Percentiles rank a stretch among this genome's conserved stretches.
Conservation (phyloP, 2,113 vertebrate genomes). For the Uropsilus gracilis region DNA sequence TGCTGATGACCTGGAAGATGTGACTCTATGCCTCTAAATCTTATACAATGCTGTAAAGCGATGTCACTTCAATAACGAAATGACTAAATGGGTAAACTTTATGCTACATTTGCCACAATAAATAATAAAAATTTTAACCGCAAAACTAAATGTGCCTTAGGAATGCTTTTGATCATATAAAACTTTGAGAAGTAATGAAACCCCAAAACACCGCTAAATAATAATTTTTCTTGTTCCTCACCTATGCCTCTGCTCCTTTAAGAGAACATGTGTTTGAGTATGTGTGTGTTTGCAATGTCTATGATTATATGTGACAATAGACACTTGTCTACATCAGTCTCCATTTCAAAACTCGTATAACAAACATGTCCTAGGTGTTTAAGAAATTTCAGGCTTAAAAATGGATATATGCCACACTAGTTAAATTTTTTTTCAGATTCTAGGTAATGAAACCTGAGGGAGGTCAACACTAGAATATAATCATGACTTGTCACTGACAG, state of each 20-base stretch:
- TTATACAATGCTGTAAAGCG: too few relatives aligned
- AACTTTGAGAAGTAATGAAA: neutral
- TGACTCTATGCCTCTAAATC: too few relatives aligned
- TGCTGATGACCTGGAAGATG: too few relatives aligned
- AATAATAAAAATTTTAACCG: too few relatives aligned
- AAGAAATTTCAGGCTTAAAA: neutral
- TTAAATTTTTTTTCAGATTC: neutral
- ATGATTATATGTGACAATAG: neutral
- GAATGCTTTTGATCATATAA: neutral
- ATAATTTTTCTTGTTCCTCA: neutral
- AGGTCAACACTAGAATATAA: neutral
- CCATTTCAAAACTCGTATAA: neutral
- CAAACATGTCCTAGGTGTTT: neutral
- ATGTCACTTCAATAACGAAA: too few relatives aligned
- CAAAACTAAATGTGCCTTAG: neutral
- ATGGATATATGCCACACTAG: neutral
- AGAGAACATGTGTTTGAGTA: neutral
- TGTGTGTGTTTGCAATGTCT: neutral
- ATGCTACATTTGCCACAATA: too few relatives aligned
- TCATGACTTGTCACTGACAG: neutral
- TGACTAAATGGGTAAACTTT: too few relatives aligned
- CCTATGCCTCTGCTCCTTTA: neutral
- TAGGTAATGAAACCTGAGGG: neutral
- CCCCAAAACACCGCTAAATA: neutral
- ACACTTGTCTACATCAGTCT: neutral